These are phyloP conservation scores for Paramormyrops kingsleyae DNA, from an alignment of 2,113 vertebrate species.

Conservation along the genomic window DNA sequence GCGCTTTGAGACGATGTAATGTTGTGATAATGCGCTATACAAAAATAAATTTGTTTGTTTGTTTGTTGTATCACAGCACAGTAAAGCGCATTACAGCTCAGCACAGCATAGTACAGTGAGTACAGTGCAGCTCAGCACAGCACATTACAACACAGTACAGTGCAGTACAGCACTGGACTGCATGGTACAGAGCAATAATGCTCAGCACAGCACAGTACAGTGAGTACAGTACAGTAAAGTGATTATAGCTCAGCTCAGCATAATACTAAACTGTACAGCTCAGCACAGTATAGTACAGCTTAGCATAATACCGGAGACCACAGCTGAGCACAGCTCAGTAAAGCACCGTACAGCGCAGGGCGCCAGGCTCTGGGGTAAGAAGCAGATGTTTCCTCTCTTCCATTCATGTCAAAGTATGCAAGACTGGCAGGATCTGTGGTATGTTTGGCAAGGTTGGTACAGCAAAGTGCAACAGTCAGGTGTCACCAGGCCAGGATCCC, in stretches of 20 bases:
- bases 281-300: not conserved
- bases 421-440: constrained; percentile 24
- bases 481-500: not conserved
- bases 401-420: constrained; percentile 8
- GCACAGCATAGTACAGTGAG: not conserved
- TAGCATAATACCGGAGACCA: too few species aligned
- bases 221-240: not conserved
- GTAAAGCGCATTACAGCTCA: not conserved
- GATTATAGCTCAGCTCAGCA: not conserved
- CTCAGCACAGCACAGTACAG: not conserved
- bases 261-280: not conserved
- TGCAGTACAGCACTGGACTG: not conserved
- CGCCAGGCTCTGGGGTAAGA: constrained; percentile 17
- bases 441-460: not conserved
- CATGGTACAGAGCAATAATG: not conserved
- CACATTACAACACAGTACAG: not conserved
- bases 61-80: not conserved
- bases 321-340: not conserved
- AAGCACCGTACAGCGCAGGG: not conserved
- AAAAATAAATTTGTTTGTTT: too few species aligned
- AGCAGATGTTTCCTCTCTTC: constrained; percentile 35
- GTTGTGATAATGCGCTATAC: too few species aligned
- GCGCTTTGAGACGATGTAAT: too few species aligned
- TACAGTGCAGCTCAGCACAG: not conserved
- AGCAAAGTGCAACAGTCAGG: constrained; percentile 11